Conservation (phyloP, 2,888 invertebrate genomes). For the Nomada goodeniana region DNA sequence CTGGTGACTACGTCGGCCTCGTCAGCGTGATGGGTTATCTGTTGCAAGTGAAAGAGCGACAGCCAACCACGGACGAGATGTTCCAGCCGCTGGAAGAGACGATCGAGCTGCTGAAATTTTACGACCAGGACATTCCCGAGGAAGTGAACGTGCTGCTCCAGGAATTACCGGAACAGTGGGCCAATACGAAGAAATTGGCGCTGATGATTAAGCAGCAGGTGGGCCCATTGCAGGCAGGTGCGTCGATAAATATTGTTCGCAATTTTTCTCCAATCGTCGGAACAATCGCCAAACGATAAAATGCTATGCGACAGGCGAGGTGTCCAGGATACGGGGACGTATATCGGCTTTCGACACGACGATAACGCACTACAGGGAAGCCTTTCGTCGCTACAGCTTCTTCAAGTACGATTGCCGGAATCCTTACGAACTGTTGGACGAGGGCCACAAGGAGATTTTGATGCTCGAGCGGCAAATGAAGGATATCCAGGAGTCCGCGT, state of each 20-base stretch:
- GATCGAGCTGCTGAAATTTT: conserved; percentile 95
- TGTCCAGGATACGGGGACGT: conserved; percentile 94
- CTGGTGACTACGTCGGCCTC: conserved; percentile 94
- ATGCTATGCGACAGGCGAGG: conserved; percentile 87
- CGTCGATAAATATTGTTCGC: not conserved
- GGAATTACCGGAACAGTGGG: conserved; percentile 98
- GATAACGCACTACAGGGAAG: conserved; percentile 94
- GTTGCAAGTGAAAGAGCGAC: conserved; percentile 96
- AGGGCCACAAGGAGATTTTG: conserved; percentile 91
- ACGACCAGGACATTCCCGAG: conserved; percentile 98
- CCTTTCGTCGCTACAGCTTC: conserved; percentile 92
- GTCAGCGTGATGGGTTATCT: conserved; percentile 97
- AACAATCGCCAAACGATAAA: not conserved
- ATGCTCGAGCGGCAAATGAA: conserved; percentile 94
- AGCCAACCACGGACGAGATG: conserved; percentile 96
- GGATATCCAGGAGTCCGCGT: conserved; percentile 94
- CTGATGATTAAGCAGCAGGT: conserved; percentile 96
- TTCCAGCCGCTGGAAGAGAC: conserved; percentile 97
- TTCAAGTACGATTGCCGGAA: conserved; percentile 90
- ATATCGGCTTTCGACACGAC: conserved; percentile 94
- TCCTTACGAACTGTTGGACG: conserved; percentile 91
- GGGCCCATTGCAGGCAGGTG: conserved; percentile 94
- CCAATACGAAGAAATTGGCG: conserved; percentile 96
- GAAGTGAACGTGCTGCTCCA: conserved; percentile 96
- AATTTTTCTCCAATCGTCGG: no score